Conservation (phyloP, 1,140 invertebrate species). For the Pissodes strobi region DNA sequence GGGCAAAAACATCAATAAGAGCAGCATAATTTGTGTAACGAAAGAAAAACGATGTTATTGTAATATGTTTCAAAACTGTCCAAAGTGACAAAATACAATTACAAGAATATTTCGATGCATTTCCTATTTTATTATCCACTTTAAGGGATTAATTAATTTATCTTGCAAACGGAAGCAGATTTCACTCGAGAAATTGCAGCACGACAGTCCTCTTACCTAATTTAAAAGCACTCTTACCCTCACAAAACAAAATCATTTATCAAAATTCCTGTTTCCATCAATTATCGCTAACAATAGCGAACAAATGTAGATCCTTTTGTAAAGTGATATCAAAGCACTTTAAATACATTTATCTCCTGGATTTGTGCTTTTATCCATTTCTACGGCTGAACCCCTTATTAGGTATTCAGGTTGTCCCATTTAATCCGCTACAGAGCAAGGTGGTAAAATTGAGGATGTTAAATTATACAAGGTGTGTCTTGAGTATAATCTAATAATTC, state of each 20-base stretch:
- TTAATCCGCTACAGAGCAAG: no score
- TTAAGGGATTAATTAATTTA: background rate
- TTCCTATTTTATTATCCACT: no score
- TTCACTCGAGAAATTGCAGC: background rate
- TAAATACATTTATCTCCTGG: slow-evolving; percentile 23
- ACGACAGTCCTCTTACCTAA: slow-evolving; percentile 16
- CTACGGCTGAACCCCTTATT: slow-evolving; percentile 3
- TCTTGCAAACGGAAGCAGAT: background rate
- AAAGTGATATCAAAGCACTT: slow-evolving; percentile 30
- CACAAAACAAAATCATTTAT: slow-evolving; percentile 24
- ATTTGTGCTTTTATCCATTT: slow-evolving; percentile 3
- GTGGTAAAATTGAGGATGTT: no score
- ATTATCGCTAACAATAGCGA: slow-evolving; percentile 19
- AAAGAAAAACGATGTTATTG: no score
- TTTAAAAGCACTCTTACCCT: slow-evolving; percentile 19
- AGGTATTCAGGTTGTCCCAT: no score
- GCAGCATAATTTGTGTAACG: no score
- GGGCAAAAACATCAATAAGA: no score
- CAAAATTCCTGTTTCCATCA: slow-evolving; percentile 23
- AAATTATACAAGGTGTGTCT: no score
- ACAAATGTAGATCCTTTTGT: slow-evolving; percentile 24
- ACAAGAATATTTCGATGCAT: background rate
- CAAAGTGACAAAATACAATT: no score
- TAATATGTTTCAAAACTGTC: no score
- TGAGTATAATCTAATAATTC: no score